Conservation (phyloP, 2,888 invertebrate genomes). For the Lepidochrysops patricia region DNA sequence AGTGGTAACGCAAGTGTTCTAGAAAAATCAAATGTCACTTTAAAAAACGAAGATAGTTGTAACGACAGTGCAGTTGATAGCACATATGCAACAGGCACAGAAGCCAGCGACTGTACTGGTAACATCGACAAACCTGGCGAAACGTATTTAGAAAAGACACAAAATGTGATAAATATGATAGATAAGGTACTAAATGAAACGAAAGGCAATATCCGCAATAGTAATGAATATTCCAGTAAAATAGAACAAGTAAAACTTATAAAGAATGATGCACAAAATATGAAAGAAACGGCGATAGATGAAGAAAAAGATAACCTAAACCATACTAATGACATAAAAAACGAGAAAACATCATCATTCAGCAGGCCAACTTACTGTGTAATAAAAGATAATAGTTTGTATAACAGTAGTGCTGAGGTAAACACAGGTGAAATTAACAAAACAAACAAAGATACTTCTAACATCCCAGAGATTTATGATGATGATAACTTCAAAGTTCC, state of each 20-base stretch:
- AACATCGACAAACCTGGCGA: background rate
- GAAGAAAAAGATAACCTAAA: conserved; percentile 14
- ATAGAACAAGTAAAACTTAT: too few species aligned
- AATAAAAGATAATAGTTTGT: conserved; percentile 2
- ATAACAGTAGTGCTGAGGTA: background rate
- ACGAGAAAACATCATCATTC: background rate
- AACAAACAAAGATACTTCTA: conserved; percentile 16
- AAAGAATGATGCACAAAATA: background rate
- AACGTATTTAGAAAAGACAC: conserved; percentile 7
- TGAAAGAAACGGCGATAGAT: conserved; percentile 7
- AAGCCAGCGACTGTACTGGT: background rate
- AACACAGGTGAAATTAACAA: background rate
- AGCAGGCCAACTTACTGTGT: conserved; percentile 17
- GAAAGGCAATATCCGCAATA: background rate
- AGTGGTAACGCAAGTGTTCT: conserved; percentile 28
- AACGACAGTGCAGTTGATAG: conserved; percentile 28
- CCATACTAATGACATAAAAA: conserved; percentile 6
- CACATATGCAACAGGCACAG: conserved; percentile 16
- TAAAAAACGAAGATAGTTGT: conserved; percentile 30
- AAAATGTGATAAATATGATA: background rate
- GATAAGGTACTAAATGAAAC: background rate
- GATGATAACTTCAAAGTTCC: conserved; percentile 23
- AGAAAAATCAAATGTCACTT: conserved; percentile 32
- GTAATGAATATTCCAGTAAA: too few species aligned
- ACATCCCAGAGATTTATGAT: background rate